A percentile compares a stretch with the other conserved stretches of the same genome.
Conservation (phyloP, 2,113 vertebrate genomes). For the Camelus bactrianus region DNA sequence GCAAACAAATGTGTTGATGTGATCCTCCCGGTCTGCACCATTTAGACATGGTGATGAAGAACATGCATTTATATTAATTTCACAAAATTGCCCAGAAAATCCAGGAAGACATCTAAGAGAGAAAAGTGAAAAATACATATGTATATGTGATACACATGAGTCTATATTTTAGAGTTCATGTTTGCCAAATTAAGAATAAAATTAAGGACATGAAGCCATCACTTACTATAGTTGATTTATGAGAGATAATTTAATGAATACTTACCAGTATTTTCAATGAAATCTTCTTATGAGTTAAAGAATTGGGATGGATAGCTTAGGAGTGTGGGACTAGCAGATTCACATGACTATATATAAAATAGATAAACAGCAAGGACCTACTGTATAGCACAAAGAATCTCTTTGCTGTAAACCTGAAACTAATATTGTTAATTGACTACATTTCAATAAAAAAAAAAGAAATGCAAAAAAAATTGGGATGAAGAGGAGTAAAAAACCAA, state of each 20-base stretch:
- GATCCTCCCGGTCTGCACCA: constrained; percentile 90
- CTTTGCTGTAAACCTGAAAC: too few species aligned
- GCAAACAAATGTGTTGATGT: constrained; percentile 91
- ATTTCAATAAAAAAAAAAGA: too few species aligned
- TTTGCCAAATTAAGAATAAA: neutral
- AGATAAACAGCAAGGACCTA: too few species aligned
- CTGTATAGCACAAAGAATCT: too few species aligned
- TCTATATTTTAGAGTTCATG: neutral
- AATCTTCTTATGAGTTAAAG: neutral
- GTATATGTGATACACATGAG: neutral
- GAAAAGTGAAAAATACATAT: neutral
- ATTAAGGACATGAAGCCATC: neutral
- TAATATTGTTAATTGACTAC: too few species aligned
- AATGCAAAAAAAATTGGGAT: neutral
- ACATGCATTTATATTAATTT: constrained; percentile 90
- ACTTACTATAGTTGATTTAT: neutral
- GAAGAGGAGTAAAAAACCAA: neutral
- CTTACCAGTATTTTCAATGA: neutral
- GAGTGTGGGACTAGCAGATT: too few species aligned
- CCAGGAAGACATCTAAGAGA: constrained; percentile 83
- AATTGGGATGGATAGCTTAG: neutral
- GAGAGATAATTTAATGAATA: neutral
- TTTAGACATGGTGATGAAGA: constrained; percentile 91
- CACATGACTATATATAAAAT: too few species aligned
- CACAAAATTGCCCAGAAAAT: constrained; percentile 85